Percentiles rank a stretch among this genome's conserved stretches.
Evolutionary conservation across 1,140 invertebrate genomes (phyloP).

Genomic region (Danaus melanippus): DNA sequence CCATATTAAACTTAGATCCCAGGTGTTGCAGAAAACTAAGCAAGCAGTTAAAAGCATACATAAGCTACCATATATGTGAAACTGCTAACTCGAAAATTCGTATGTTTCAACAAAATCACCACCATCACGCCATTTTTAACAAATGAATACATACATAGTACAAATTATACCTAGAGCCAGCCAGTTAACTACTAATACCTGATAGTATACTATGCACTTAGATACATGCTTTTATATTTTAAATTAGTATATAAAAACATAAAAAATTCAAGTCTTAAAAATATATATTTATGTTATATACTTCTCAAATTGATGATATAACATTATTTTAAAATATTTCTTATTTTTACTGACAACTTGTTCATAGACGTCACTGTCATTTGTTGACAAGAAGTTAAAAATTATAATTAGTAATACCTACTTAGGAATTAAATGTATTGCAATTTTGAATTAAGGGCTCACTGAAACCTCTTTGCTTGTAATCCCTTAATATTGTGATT

Average conservation of each 20-base stretch:
- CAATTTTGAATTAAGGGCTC: too few species aligned
- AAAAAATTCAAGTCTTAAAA: background rate
- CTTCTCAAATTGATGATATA: conserved; percentile 3
- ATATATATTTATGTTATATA: background rate
- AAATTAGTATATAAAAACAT: conserved; percentile 7
- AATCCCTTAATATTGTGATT: too few species aligned
- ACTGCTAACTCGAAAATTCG: conserved; percentile 56
- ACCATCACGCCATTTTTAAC: conserved; percentile 69
- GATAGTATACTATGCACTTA: background rate
- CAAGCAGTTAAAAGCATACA: conserved; percentile 34
- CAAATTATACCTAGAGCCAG: conserved; percentile 8
- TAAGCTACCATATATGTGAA: conserved; percentile 50
- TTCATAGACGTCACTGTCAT: too few species aligned
- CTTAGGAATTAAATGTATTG: too few species aligned
- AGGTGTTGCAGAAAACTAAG: conserved; percentile 42
- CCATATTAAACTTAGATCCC: conserved; percentile 27
- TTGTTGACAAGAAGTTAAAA: too few species aligned
- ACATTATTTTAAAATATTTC: conserved; percentile 9
- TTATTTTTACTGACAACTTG: too few species aligned
- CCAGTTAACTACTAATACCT: conserved; percentile 17
- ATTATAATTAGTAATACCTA: too few species aligned
- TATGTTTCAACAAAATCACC: conserved; percentile 53
- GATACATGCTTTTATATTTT: background rate
- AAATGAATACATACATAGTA: conserved; percentile 45
- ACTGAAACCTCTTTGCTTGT: too few species aligned